These are phyloP conservation scores for Drosophila lowei DNA, from an alignment of 1,140 invertebrate species.

Conservation along the genomic window DNA sequence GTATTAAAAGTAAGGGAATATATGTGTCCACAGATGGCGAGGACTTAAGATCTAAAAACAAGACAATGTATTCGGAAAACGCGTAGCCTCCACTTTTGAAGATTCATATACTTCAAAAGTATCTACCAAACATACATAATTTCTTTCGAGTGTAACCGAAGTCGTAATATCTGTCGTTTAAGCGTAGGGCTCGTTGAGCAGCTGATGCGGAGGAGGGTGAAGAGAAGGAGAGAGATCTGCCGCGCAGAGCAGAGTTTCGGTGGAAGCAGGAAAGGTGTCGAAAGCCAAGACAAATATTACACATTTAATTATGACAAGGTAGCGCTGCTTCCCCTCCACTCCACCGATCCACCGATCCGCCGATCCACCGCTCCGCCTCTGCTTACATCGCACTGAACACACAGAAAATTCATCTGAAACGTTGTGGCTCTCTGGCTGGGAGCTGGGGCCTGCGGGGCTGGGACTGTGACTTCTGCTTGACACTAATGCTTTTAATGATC, in stretches of 20 bases:
- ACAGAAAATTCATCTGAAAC: constrained; percentile 36
- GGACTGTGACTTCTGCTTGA: constrained; percentile 36
- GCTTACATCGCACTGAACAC: neutral
- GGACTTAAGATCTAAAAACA: no score
- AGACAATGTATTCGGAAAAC: no score
- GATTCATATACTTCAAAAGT: no score
- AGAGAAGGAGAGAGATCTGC: neutral
- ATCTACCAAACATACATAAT: no score
- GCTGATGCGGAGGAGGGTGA: constrained; percentile 16
- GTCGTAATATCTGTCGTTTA: no score
- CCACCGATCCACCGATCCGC: neutral
- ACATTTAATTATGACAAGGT: constrained; percentile 77
- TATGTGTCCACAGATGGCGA: no score
- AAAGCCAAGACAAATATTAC: constrained; percentile 74
- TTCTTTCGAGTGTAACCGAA: no score
- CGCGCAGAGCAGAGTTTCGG: constrained; percentile 12
- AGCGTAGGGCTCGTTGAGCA: constrained; percentile 46
- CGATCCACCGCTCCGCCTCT: neutral
- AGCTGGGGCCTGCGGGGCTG: constrained; percentile 23
- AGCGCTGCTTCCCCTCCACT: constrained; percentile 28
- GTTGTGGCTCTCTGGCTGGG: neutral
- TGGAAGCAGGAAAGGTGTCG: constrained; percentile 55
- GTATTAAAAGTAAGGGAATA: no score
- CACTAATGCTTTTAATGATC: constrained; percentile 53
- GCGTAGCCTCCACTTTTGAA: no score